A percentile compares a stretch with the other conserved stretches of the same genome.
phyloP scores from a whole-genome alignment of 2,113 vertebrate species.

The Nibea albiflora region DNA sequence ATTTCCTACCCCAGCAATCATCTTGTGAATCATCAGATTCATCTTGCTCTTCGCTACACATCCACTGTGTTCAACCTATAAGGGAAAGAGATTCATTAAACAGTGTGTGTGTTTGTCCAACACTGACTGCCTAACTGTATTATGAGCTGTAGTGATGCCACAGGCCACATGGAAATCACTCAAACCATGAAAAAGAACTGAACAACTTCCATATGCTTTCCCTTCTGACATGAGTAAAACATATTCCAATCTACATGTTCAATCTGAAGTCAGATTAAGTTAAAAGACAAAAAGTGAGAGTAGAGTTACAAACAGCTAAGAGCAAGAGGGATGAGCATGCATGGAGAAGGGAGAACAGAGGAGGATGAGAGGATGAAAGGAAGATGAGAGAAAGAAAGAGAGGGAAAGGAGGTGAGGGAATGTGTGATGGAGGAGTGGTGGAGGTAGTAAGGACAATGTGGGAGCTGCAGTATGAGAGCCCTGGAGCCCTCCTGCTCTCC shows the following conservation, averaged over 20 bases:
- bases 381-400: not conserved
- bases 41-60: no score
- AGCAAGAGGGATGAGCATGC: not conserved
- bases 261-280: slow-evolving; percentile 1
- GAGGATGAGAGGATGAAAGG: not conserved
- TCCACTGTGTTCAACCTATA: not conserved
- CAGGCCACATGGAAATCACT: not conserved
- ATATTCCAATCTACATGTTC: not conserved
- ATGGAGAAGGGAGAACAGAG: not conserved
- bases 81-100: not conserved
- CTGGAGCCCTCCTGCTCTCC: slow-evolving; percentile 50
- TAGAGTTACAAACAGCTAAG: not conserved
- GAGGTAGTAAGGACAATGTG: slow-evolving; percentile 34
- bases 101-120: not conserved
- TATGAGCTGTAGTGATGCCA: not conserved
- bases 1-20: no score
- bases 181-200: not conserved
- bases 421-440: slow-evolving; percentile 9
- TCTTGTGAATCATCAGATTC: no score
- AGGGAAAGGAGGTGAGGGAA: slow-evolving; percentile 4
- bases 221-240: not conserved
- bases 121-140: not conserved
- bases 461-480: slow-evolving; percentile 22
- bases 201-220: no score
- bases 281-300: not conserved